Conservation (phyloP, 2,888 invertebrate species). For the Dioctria rufipes region DNA sequence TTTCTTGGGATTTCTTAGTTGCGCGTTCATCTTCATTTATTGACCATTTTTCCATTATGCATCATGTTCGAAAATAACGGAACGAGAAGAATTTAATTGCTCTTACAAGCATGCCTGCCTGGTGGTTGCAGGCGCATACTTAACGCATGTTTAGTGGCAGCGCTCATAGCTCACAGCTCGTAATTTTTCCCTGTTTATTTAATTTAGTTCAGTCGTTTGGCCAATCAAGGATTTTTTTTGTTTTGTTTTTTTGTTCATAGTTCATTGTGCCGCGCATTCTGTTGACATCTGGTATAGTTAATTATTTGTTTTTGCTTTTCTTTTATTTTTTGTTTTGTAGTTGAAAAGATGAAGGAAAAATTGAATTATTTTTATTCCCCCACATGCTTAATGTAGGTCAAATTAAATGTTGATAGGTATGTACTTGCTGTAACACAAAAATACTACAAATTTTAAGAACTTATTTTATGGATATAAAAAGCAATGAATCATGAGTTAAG, state of each 20-base stretch:
- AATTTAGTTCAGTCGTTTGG: neutral
- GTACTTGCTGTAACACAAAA: too few species aligned
- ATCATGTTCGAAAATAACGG: constrained; percentile 29
- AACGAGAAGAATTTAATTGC: constrained; percentile 24
- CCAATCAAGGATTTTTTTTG: neutral
- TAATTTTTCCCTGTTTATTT: neutral
- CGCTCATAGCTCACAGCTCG: neutral
- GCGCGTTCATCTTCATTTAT: neutral
- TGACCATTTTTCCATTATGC: constrained; percentile 10
- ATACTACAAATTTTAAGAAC: too few species aligned
- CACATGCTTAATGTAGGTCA: too few species aligned
- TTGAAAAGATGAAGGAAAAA: too few species aligned
- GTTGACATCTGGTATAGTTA: neutral
- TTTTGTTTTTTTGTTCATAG: neutral
- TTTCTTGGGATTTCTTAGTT: constrained; percentile 6
- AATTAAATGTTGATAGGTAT: too few species aligned
- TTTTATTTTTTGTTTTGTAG: too few species aligned
- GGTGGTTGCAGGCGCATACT: constrained; percentile 1
- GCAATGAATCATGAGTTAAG: too few species aligned
- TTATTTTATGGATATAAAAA: too few species aligned
- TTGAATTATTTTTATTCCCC: too few species aligned
- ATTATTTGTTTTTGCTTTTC: too few species aligned
- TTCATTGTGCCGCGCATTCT: neutral
- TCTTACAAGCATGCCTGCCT: neutral
- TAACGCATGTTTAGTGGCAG: neutral